Percentiles rank a stretch among this genome's conserved stretches.
Evolutionary conservation across 1,140 invertebrate species (phyloP).

Genomic region (Drosophila subpulchrella): DNA sequence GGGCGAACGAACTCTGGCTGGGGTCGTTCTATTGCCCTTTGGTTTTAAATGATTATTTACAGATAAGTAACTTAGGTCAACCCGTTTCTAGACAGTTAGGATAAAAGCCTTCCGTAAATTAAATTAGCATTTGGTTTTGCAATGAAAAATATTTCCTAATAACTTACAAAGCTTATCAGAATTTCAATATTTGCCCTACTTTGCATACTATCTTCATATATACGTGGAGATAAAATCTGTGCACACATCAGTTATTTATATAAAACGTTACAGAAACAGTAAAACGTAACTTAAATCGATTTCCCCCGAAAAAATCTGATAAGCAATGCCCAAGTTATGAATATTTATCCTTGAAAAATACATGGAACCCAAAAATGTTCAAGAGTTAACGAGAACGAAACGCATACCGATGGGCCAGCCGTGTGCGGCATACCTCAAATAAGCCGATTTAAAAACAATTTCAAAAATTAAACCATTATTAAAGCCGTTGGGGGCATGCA

Average conservation of each 20-base stretch:
- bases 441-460: slow-evolving; percentile 74
- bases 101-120: not conserved
- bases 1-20: not conserved
- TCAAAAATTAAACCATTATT: slow-evolving; percentile 58
- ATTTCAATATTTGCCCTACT: not conserved
- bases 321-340: slow-evolving; percentile 3
- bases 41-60: not conserved
- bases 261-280: slow-evolving; percentile 12
- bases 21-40: slow-evolving; percentile 10
- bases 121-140: not conserved
- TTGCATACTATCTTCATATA: not conserved
- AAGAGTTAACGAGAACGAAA: slow-evolving; percentile 3
- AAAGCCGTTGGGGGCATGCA: slow-evolving; percentile 39
- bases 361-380: not conserved
- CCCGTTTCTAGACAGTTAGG: not conserved
- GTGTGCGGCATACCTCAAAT: slow-evolving; percentile 43
- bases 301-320: slow-evolving; percentile 6
- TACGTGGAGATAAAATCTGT: not conserved
- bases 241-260: not conserved
- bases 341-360: slow-evolving; percentile 27
- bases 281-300: not conserved
- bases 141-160: not conserved
- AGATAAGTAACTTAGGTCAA: not conserved
- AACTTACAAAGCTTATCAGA: not conserved
- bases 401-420: slow-evolving; percentile 11